Evolutionary conservation across 2,113 vertebrate species (phyloP).

Genomic region (Garra rufa): DNA sequence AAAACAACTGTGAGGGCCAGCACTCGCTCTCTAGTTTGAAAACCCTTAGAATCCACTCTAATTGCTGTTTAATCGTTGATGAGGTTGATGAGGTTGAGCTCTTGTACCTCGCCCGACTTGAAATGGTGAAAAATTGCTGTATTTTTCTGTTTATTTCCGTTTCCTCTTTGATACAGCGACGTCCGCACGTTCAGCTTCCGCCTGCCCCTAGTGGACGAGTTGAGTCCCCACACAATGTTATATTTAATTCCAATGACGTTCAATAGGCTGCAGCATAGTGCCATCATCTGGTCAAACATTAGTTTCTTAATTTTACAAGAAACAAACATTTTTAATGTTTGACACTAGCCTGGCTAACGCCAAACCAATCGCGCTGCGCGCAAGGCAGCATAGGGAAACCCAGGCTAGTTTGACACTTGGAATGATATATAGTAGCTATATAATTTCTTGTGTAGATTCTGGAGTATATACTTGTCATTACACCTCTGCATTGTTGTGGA

Average conservation of each 20-base stretch:
- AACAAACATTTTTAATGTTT: too few species aligned
- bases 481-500: not conserved
- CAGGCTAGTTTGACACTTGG: too few species aligned
- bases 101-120: slow-evolving; percentile 14
- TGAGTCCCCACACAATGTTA: not conserved
- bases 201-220: slow-evolving; percentile 42
- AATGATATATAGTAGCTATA: too few species aligned
- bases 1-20: not conserved
- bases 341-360: too few species aligned
- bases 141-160: slow-evolving; percentile 71
- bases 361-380: too few species aligned
- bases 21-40: not conserved
- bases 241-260: too few species aligned
- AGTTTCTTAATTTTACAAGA: too few species aligned
- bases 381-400: too few species aligned
- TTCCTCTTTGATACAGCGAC: slow-evolving; percentile 67
- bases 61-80: not conserved
- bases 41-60: not conserved
- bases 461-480: not conserved
- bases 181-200: slow-evolving; percentile 57
- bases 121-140: slow-evolving; percentile 42
- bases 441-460: not conserved
- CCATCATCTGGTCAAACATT: not conserved
- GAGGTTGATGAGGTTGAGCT: not conserved
- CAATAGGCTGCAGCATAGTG: not conserved